phyloP scores from a whole-genome alignment of 2,113 vertebrate genomes.

The Uropsilus gracilis region DNA sequence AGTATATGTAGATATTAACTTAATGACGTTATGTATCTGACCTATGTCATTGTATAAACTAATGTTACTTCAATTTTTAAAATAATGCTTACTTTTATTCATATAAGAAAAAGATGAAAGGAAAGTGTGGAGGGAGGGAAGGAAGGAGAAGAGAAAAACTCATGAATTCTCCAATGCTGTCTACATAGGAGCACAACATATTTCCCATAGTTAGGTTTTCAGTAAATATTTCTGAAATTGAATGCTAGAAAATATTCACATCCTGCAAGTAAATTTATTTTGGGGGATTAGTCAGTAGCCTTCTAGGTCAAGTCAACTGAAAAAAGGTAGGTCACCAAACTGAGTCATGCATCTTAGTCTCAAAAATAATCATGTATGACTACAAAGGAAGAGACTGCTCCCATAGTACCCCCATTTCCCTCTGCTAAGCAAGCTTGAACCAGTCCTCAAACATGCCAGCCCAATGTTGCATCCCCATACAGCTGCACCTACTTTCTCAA shows the following conservation, averaged over 20 bases:
- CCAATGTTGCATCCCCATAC: background rate
- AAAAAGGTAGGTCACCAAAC: background rate
- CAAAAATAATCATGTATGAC: background rate
- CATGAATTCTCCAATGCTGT: background rate
- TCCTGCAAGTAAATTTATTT: background rate
- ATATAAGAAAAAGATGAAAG: too few species aligned
- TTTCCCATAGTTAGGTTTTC: background rate
- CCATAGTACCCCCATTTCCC: background rate
- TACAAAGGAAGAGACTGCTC: background rate
- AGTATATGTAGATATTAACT: too few species aligned
- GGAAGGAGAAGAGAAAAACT: background rate
- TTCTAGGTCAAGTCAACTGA: background rate
- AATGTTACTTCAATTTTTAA: too few species aligned
- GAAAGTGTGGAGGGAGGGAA: too few species aligned
- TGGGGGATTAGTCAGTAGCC: conserved; percentile 3
- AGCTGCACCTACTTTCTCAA: background rate
- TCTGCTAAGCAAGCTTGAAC: background rate
- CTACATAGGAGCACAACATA: background rate
- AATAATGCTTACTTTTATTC: too few species aligned
- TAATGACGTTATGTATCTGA: too few species aligned
- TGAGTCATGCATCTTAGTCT: background rate
- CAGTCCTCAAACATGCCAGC: background rate
- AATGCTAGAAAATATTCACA: conserved; percentile 12
- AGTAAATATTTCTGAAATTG: conserved; percentile 13
- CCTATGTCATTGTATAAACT: too few species aligned